A percentile compares a stretch with the other conserved stretches of the same genome.
Evolutionary conservation across 1,140 invertebrate genomes (phyloP).

Genomic region (Bombus confusus): DNA sequence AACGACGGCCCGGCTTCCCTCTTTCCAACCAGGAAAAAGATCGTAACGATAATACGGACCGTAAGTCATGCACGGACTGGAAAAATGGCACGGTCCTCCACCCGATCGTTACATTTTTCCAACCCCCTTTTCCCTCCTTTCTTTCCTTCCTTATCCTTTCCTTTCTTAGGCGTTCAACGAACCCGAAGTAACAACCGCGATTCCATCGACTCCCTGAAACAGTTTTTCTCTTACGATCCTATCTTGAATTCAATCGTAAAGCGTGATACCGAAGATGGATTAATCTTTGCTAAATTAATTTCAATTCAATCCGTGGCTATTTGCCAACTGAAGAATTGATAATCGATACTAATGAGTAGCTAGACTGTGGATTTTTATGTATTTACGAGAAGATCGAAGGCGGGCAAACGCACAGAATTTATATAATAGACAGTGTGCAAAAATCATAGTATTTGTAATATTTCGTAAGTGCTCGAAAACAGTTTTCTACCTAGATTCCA

Average conservation of each 20-base stretch:
- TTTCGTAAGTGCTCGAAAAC: too few species aligned
- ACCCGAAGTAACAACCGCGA: conserved; percentile 41
- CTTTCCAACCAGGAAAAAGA: conserved; percentile 38
- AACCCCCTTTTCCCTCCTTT: neutral
- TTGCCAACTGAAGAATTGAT: neutral
- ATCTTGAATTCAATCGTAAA: neutral
- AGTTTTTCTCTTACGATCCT: neutral
- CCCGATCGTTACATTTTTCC: conserved; percentile 29
- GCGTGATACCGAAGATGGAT: neutral
- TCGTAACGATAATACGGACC: conserved; percentile 59
- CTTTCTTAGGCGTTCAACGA: conserved; percentile 33
- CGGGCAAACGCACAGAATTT: too few species aligned
- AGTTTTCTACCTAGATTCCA: neutral
- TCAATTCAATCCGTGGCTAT: neutral
- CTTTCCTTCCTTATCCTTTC: neutral
- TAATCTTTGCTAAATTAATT: conserved; percentile 9
- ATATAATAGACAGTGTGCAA: too few species aligned
- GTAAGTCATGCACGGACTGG: conserved; percentile 56
- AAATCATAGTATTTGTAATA: too few species aligned
- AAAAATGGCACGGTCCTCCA: conserved; percentile 34
- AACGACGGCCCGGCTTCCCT: conserved; percentile 24
- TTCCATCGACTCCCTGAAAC: conserved; percentile 1
- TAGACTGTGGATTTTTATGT: too few species aligned
- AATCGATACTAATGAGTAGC: too few species aligned
- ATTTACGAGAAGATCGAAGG: too few species aligned